Conservation (phyloP, 2,797 vertebrate genomes). For the Rhynchonycteris naso region DNA sequence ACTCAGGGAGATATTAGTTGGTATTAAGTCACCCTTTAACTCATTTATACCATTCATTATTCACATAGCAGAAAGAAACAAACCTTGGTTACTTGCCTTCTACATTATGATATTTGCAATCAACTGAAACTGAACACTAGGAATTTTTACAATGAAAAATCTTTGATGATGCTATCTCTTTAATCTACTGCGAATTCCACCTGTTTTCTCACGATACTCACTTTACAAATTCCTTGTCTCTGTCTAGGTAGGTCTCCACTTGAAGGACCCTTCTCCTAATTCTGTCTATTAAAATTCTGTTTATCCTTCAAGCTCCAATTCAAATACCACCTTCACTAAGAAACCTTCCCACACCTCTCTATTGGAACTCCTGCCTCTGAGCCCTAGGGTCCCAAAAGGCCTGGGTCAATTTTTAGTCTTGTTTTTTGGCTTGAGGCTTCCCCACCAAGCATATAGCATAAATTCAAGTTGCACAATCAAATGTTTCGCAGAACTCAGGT, state of each 20-base stretch:
- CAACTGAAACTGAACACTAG: neutral
- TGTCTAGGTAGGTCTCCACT: neutral
- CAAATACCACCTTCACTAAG: neutral
- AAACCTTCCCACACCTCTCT: neutral
- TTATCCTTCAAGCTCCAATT: neutral
- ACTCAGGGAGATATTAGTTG: neutral
- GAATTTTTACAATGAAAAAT: conserved; percentile 32
- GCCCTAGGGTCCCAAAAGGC: neutral
- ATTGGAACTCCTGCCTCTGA: neutral
- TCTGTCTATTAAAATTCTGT: neutral
- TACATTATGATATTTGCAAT: neutral
- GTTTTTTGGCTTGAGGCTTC: neutral
- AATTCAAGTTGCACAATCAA: neutral
- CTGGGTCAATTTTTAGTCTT: neutral
- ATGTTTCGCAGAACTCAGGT: neutral
- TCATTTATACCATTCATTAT: conserved; percentile 32
- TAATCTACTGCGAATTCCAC: neutral
- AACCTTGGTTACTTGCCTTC: neutral
- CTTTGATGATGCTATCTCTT: neutral
- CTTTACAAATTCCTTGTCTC: neutral
- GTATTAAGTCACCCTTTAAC: conserved; percentile 43
- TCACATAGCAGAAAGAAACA: conserved; percentile 9
- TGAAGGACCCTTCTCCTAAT: neutral
- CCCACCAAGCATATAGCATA: neutral
- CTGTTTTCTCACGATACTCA: neutral